phyloP scores from a whole-genome alignment of 2,113 vertebrate genomes.

The Apaloderma vittatum region DNA sequence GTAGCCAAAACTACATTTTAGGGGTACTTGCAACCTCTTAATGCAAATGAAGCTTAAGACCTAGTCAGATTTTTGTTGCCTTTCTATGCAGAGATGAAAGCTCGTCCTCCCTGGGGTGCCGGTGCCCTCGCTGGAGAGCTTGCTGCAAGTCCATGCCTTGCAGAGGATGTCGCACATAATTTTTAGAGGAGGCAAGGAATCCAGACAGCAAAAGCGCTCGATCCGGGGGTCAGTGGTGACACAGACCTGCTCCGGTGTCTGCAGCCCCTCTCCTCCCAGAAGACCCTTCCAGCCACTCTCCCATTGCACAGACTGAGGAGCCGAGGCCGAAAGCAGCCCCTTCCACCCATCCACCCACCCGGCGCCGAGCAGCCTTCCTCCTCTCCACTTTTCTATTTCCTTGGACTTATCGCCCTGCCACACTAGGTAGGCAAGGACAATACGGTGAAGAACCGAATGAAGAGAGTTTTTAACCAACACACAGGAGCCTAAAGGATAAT shows the following conservation, averaged over 20 bases:
- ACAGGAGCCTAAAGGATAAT: slow-evolving; percentile 40
- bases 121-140: rapidly evolving
- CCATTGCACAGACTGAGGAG: not conserved
- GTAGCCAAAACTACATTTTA: not conserved
- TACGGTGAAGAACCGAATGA: not conserved
- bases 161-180: rapidly evolving
- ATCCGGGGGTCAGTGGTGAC: not conserved
- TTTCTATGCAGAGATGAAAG: not conserved
- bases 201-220: rapidly evolving
- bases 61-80: not conserved
- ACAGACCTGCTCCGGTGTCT: rapidly evolving
- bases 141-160: rapidly evolving
- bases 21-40: not conserved
- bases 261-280: not conserved
- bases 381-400: not conserved
- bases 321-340: not conserved
- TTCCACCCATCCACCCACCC: not conserved
- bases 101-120: not conserved
- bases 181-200: not conserved
- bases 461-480: slow-evolving; percentile 39
- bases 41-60: not conserved
- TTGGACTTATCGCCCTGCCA: not conserved
- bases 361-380: not conserved
- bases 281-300: not conserved
- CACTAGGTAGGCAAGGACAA: not conserved